phyloP scores from a whole-genome alignment of 2,888 invertebrate species.

The Acleris sparsana region DNA sequence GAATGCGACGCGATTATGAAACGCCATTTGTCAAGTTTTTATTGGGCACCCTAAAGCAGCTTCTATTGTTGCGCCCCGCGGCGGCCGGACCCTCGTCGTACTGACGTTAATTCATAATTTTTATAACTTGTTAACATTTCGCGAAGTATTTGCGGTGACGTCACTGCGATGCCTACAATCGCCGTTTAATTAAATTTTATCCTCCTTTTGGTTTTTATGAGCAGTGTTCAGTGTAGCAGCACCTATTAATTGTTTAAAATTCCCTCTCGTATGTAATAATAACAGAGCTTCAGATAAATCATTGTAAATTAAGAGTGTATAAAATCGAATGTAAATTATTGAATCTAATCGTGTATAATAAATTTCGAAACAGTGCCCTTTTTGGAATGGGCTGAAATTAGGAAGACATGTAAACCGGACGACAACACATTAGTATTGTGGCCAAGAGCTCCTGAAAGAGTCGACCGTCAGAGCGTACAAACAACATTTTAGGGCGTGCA shows the following conservation, averaged over 20 bases:
- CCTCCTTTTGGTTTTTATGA: constrained; percentile 26
- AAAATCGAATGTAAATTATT: too few relatives aligned
- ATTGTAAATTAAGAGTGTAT: too few relatives aligned
- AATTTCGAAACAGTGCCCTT: too few relatives aligned
- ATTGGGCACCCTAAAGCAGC: constrained; percentile 76
- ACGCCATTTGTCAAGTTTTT: constrained; percentile 84
- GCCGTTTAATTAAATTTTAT: constrained; percentile 61
- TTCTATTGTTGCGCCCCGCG: constrained; percentile 66
- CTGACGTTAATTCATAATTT: constrained; percentile 79
- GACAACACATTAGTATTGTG: too few relatives aligned
- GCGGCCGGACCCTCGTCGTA: constrained; percentile 67
- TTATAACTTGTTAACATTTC: constrained; percentile 79
- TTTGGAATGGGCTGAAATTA: too few relatives aligned
- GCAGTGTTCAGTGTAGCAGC: not conserved
- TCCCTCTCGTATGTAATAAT: not conserved
- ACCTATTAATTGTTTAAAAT: not conserved
- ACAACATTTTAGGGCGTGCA: too few relatives aligned
- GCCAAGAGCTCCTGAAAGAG: too few relatives aligned
- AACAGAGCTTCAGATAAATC: not conserved
- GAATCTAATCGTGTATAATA: too few relatives aligned
- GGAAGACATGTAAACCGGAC: too few relatives aligned
- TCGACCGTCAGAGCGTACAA: too few relatives aligned
- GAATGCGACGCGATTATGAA: constrained; percentile 82
- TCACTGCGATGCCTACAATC: constrained; percentile 40
- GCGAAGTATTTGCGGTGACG: constrained; percentile 51